phyloP scores from a whole-genome alignment of 2,888 invertebrate species.

The Microctonus aethiopoides region DNA sequence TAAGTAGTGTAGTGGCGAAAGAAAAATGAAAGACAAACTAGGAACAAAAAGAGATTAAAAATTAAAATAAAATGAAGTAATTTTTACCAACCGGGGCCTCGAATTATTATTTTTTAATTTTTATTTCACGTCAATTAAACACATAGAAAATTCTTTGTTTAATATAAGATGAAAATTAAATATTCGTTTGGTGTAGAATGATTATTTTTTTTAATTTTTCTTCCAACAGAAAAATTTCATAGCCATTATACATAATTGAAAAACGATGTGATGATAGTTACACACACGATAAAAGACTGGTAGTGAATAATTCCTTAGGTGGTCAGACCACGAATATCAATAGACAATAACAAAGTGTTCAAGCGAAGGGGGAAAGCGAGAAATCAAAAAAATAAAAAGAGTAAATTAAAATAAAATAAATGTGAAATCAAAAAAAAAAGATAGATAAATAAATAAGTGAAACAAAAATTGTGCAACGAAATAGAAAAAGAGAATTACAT shows the following conservation, averaged over 20 bases:
- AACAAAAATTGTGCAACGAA: slow-evolving; percentile 25
- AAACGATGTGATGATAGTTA: slow-evolving; percentile 24
- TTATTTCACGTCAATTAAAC: slow-evolving; percentile 30
- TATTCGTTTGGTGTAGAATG: slow-evolving; percentile 24
- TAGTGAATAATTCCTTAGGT: slow-evolving; percentile 53
- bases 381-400: no score
- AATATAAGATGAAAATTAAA: slow-evolving; percentile 1
- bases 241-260: not conserved
- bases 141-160: slow-evolving; percentile 16
- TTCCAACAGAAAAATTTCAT: slow-evolving; percentile 32
- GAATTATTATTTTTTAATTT: slow-evolving; percentile 49
- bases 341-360: slow-evolving; percentile 60
- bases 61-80: slow-evolving; percentile 41
- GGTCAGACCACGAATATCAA: slow-evolving; percentile 41
- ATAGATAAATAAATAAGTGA: slow-evolving; percentile 5
- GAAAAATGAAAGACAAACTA: slow-evolving; percentile 37
- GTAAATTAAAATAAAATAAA: no score
- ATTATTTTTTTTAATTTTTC: slow-evolving; percentile 23
- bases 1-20: slow-evolving; percentile 23
- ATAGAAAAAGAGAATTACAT: slow-evolving; percentile 28
- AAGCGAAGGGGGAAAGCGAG: slow-evolving; percentile 41
- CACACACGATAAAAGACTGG: slow-evolving; percentile 57
- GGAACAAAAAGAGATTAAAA: slow-evolving; percentile 38
- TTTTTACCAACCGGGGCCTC: slow-evolving; percentile 59
- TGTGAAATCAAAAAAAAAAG: slow-evolving; percentile 17